These are phyloP conservation scores for Podotricha telesiphe DNA, from an alignment of 2,888 invertebrate genomes.

Conservation along the genomic window DNA sequence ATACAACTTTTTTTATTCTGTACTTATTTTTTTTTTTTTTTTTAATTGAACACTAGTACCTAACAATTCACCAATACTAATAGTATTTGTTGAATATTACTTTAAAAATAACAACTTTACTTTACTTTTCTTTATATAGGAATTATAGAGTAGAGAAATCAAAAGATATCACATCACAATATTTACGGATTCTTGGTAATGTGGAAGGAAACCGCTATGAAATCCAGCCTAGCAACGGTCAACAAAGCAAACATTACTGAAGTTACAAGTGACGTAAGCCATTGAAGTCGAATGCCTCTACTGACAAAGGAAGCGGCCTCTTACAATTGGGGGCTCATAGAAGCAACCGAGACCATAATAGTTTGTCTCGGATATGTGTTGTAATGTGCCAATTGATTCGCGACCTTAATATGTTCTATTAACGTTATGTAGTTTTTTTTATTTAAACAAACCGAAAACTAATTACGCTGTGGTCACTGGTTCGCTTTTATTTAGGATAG, in stretches of 20 bases:
- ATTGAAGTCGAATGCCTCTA: slow-evolving; percentile 41
- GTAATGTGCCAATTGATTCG: slow-evolving; percentile 9
- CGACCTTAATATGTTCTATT: slow-evolving; percentile 8
- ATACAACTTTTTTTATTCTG: too few relatives aligned
- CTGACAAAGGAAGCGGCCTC: slow-evolving; percentile 48
- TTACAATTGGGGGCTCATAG: slow-evolving; percentile 50
- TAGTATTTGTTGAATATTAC: too few relatives aligned
- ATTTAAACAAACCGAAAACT: background rate
- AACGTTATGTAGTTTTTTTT: background rate
- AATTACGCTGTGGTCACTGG: background rate
- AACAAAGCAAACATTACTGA: slow-evolving; percentile 40
- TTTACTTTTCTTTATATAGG: background rate
- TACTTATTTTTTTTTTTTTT: too few relatives aligned
- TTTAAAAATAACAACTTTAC: too few relatives aligned
- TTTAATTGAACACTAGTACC: too few relatives aligned
- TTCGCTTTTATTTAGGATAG: background rate
- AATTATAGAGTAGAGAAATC: background rate
- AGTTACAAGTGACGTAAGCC: slow-evolving; percentile 48
- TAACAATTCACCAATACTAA: too few relatives aligned
- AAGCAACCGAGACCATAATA: slow-evolving; percentile 28
- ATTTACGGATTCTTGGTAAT: slow-evolving; percentile 23
- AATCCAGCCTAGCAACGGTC: slow-evolving; percentile 38
- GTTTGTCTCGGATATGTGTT: slow-evolving; percentile 5
- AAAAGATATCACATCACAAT: background rate
- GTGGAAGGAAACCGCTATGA: slow-evolving; percentile 26